Percentiles rank a stretch among this genome's conserved stretches.
Conservation (phyloP, 2,797 vertebrate genomes). For the Pseudocheirus occidentalis region DNA sequence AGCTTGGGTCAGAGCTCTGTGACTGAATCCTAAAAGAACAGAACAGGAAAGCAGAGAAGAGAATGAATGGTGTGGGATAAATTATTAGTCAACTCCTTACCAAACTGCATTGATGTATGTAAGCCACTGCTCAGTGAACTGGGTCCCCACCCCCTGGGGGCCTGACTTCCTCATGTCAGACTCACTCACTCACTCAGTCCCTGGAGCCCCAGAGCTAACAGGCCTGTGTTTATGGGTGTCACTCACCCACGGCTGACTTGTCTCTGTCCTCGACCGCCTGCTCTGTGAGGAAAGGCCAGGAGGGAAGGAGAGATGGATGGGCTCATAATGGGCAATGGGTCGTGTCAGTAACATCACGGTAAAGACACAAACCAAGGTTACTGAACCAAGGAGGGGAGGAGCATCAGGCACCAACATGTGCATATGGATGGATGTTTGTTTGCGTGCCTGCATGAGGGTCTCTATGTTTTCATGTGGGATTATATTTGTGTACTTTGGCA, state of each 20-base stretch:
- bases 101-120: neutral
- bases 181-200: neutral
- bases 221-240: neutral
- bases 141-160: neutral
- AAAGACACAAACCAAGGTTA: conserved; percentile 55
- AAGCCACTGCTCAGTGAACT: neutral
- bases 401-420: too few relatives aligned
- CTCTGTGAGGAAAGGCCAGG: neutral
- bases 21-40: neutral
- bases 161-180: neutral
- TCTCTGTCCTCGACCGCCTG: rapidly evolving
- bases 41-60: neutral
- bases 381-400: rapidly evolving
- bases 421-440: neutral
- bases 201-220: rapidly evolving
- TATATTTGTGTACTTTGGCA: neutral
- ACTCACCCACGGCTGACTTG: rapidly evolving
- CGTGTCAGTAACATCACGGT: conserved; percentile 52
- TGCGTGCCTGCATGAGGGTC: rapidly evolving
- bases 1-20: neutral
- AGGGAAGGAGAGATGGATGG: conserved; percentile 66
- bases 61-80: neutral
- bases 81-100: neutral
- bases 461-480: neutral
- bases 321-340: conserved; percentile 66